These are phyloP conservation scores for Eriocheir sinensis DNA, from an alignment of 1,140 invertebrate genomes.

Conservation along the genomic window DNA sequence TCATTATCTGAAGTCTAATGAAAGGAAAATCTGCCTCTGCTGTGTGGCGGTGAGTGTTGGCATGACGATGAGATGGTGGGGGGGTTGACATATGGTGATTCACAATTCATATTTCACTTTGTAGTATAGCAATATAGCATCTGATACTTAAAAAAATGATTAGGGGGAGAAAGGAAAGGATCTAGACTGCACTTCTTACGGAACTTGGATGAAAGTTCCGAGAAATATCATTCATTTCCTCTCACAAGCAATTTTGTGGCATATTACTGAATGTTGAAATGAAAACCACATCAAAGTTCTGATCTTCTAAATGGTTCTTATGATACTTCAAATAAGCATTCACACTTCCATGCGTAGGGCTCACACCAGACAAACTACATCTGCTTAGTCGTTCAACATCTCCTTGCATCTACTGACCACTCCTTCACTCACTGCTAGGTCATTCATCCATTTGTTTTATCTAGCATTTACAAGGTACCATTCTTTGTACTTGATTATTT, in stretches of 20 bases:
- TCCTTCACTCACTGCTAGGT: too few relatives aligned
- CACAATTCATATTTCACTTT: conserved; percentile 16
- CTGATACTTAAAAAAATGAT: conserved; percentile 17
- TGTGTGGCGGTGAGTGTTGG: background rate
- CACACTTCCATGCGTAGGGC: background rate
- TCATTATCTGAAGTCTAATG: background rate
- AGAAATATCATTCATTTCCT: background rate
- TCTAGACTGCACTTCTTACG: conserved; percentile 3
- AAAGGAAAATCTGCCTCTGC: background rate
- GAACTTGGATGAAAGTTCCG: background rate
- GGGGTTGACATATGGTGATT: background rate
- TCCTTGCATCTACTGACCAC: too few relatives aligned
- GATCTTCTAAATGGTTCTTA: background rate
- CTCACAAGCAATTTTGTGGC: too few relatives aligned
- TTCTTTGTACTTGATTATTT: too few relatives aligned
- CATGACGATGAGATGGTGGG: background rate
- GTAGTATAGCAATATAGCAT: background rate
- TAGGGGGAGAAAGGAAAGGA: background rate
- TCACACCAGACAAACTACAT: background rate
- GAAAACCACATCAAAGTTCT: background rate
- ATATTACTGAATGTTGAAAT: too few relatives aligned
- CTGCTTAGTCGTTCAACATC: too few relatives aligned
- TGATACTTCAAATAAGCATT: background rate
- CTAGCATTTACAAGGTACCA: too few relatives aligned
- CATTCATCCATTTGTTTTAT: too few relatives aligned